phyloP scores from a whole-genome alignment of 2,888 invertebrate genomes.

The Spilosoma lubricipeda region DNA sequence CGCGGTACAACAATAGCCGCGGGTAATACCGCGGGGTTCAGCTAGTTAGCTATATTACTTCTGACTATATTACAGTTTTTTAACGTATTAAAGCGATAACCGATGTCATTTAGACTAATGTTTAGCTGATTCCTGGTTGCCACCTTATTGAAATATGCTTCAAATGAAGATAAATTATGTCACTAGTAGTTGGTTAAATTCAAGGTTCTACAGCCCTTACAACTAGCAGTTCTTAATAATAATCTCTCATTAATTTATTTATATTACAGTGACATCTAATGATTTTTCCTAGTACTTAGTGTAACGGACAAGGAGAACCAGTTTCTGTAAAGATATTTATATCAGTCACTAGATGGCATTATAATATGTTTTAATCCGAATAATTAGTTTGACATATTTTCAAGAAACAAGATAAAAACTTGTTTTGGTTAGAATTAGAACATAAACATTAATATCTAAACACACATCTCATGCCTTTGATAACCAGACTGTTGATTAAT shows the following conservation, averaged over 20 bases:
- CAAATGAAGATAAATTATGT: neutral
- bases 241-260: neutral
- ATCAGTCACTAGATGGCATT: neutral
- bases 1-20: too few relatives aligned
- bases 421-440: neutral
- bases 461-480: too few relatives aligned
- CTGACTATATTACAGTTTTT: too few relatives aligned
- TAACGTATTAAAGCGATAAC: neutral
- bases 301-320: too few relatives aligned
- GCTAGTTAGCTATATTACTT: too few relatives aligned
- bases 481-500: too few relatives aligned
- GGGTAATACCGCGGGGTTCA: too few relatives aligned
- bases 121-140: neutral
- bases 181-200: neutral
- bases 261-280: constrained; percentile 7
- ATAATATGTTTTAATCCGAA: neutral
- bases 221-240: neutral
- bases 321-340: neutral
- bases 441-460: too few relatives aligned
- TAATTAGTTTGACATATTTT: neutral
- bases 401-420: neutral
- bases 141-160: neutral
- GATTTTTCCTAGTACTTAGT: neutral
- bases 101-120: neutral
- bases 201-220: neutral